A percentile compares a stretch with the other conserved stretches of the same genome.
These are phyloP conservation scores for Mus minutoides DNA, from an alignment of 2,797 vertebrate genomes.

Conservation along the genomic window DNA sequence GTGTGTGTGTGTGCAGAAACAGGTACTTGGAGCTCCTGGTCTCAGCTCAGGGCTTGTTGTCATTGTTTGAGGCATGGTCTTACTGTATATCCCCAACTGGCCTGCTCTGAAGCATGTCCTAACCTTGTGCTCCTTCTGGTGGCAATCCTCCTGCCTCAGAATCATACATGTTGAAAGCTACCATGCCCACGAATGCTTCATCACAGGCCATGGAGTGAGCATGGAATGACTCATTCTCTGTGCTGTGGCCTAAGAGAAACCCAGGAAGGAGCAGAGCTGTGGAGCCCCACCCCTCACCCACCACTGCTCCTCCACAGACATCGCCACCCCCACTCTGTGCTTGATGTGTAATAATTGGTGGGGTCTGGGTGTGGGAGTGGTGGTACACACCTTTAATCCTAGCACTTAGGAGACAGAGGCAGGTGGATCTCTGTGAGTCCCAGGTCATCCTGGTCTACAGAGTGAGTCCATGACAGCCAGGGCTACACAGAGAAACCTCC, in stretches of 20 bases:
- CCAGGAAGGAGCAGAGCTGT: background rate
- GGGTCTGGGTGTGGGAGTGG: background rate
- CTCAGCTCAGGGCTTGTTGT: background rate
- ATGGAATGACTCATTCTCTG: background rate
- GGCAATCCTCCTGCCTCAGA: background rate
- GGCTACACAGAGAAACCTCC: background rate
- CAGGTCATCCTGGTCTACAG: background rate
- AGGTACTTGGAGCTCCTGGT: background rate
- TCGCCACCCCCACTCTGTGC: background rate
- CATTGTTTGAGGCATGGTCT: background rate
- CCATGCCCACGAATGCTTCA: background rate
- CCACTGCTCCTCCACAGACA: too few species aligned
- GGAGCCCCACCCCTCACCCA: fast-evolving
- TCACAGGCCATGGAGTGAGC: too few species aligned
- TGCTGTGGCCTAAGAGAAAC: background rate
- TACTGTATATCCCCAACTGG: background rate
- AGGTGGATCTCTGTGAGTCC: background rate
- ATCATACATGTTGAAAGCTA: background rate
- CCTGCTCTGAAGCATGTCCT: background rate
- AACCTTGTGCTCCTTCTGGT: background rate
- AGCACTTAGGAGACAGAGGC: background rate
- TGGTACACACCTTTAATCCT: background rate
- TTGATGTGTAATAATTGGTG: background rate
- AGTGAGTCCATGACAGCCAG: background rate
- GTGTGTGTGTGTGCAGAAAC: background rate